Conservation (phyloP, 2,797 vertebrate species). For the Sebastes trivittatus region DNA sequence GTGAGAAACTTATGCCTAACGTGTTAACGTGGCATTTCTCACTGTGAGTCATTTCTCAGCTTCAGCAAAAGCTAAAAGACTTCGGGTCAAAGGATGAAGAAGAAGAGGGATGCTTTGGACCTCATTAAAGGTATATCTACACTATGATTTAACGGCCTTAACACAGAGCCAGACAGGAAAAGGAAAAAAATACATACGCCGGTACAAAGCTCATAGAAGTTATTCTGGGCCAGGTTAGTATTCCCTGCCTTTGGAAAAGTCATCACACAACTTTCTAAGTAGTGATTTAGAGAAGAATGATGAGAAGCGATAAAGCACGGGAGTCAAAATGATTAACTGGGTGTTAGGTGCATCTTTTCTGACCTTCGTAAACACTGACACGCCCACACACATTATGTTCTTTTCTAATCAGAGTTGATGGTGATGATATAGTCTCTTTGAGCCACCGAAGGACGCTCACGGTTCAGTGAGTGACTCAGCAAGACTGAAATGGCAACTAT, state of each 20-base stretch:
- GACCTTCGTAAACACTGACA: background rate
- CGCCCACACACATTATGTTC: background rate
- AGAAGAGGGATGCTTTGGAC: background rate
- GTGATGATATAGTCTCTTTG: slow-evolving; percentile 33
- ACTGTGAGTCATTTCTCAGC: slow-evolving; percentile 1
- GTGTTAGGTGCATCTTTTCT: background rate
- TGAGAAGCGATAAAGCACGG: background rate
- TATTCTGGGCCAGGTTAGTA: background rate
- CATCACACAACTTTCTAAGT: background rate
- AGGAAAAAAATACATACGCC: background rate
- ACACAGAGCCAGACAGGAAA: background rate
- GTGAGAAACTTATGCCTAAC: background rate
- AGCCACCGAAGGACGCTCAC: slow-evolving; percentile 49
- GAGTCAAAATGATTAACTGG: slow-evolving; percentile 5
- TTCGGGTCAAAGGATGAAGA: background rate
- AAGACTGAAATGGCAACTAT: slow-evolving; percentile 66
- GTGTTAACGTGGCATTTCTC: slow-evolving; percentile 6
- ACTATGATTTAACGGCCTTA: slow-evolving; percentile 6
- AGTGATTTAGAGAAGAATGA: background rate
- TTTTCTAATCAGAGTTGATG: slow-evolving; percentile 46
- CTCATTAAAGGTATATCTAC: slow-evolving; percentile 31
- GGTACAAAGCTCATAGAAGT: background rate
- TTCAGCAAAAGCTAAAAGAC: slow-evolving; percentile 26
- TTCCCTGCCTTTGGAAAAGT: slow-evolving; percentile 10
- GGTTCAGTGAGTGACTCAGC: slow-evolving; percentile 66